These are phyloP conservation scores for Boulengeromyrus knoepffleri DNA, from an alignment of 2,113 vertebrate genomes.

Conservation along the genomic window DNA sequence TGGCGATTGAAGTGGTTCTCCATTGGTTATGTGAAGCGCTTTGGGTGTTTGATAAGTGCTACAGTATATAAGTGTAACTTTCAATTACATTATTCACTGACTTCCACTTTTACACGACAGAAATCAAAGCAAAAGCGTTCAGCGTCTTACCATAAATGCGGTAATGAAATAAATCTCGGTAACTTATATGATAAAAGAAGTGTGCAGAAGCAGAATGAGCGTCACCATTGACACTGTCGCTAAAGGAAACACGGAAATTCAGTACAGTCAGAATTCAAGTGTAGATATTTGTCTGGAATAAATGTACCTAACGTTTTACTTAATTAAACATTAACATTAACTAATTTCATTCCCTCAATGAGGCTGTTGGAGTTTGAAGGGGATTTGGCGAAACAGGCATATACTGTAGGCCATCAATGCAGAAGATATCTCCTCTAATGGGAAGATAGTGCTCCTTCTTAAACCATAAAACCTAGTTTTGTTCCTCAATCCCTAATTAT, in stretches of 20 bases:
- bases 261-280: neutral
- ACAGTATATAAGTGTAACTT: too few species aligned
- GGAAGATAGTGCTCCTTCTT: neutral
- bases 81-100: neutral
- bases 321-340: neutral
- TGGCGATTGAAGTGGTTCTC: too few species aligned
- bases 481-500: neutral
- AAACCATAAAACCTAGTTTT: neutral
- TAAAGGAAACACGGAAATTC: neutral
- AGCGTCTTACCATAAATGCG: neutral
- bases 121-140: neutral
- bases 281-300: neutral
- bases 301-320: neutral
- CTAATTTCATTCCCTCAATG: neutral
- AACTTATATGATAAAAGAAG: neutral
- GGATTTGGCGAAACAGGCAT: neutral
- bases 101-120: neutral
- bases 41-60: too few species aligned
- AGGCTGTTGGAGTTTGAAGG: neutral
- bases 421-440: neutral
- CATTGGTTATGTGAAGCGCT: too few species aligned
- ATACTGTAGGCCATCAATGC: neutral
- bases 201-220: neutral
- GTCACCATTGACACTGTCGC: neutral
- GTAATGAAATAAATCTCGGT: neutral